phyloP scores from a whole-genome alignment of 2,113 vertebrate genomes.

The Caracal caracal region DNA sequence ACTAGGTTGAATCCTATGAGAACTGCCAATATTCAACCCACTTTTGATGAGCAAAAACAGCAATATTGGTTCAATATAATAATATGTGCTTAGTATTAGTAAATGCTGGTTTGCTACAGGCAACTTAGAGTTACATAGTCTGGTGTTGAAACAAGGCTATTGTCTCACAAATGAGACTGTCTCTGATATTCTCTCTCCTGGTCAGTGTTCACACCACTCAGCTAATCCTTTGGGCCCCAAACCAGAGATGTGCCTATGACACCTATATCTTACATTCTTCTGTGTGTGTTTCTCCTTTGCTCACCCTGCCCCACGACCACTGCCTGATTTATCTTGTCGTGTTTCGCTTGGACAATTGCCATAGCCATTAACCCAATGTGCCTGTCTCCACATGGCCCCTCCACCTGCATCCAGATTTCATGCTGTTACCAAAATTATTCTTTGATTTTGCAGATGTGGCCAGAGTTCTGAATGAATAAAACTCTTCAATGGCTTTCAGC shows the following conservation, averaged over 20 bases:
- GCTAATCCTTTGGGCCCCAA: not conserved
- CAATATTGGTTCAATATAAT: not conserved
- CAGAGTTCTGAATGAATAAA: not conserved
- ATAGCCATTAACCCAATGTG: not conserved
- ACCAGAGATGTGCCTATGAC: too few species aligned
- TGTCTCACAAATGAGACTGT: not conserved
- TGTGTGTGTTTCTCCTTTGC: too few species aligned
- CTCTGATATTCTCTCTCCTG: not conserved
- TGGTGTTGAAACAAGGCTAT: not conserved
- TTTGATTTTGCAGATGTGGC: not conserved
- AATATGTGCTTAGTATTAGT: not conserved
- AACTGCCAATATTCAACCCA: not conserved
- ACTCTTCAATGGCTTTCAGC: not conserved
- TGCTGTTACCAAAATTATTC: not conserved
- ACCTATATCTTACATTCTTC: not conserved
- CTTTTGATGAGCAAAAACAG: not conserved
- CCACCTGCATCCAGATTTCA: not conserved
- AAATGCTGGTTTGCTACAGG: not conserved
- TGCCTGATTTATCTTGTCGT: not conserved
- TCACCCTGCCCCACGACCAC: fast-evolving
- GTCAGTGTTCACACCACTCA: not conserved
- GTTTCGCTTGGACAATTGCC: not conserved
- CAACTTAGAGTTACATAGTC: too few species aligned
- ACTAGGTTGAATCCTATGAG: not conserved
- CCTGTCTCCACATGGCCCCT: fast-evolving